A percentile compares a stretch with the other conserved stretches of the same genome.
Evolutionary conservation across 2,888 invertebrate genomes (phyloP).

Genomic region (Apamea monoglypha): DNA sequence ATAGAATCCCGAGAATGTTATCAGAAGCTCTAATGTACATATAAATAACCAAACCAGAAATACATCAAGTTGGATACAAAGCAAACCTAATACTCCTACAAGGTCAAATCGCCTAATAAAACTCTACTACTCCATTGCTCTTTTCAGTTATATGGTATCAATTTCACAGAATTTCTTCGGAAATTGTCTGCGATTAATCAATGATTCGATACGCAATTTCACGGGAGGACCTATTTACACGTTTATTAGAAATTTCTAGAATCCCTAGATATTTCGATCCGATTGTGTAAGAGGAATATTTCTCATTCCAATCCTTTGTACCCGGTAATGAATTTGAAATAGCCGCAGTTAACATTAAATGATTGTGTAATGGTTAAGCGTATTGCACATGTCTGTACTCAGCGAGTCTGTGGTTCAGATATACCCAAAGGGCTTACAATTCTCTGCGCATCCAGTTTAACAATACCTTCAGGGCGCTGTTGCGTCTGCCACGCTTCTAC

Average conservation of each 20-base stretch:
- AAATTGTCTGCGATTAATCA: constrained; percentile 27
- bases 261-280: constrained; percentile 16
- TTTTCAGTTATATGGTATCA: constrained; percentile 28
- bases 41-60: constrained; percentile 34
- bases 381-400: no score
- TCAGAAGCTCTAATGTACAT: constrained; percentile 6
- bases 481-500: no score
- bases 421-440: no score
- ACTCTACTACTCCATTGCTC: constrained; percentile 12
- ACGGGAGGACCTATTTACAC: constrained; percentile 9
- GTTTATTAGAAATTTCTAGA: constrained; percentile 31
- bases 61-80: constrained; percentile 18
- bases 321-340: constrained; percentile 52
- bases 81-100: constrained; percentile 12
- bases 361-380: no score
- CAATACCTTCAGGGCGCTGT: no score
- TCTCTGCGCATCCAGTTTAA: no score
- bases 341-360: constrained; percentile 35
- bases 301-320: constrained; percentile 18
- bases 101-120: constrained; percentile 29
- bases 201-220: constrained; percentile 29
- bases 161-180: constrained; percentile 16
- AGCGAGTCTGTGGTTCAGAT: no score
- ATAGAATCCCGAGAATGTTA: constrained; percentile 6
- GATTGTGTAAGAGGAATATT: constrained; percentile 36